phyloP scores from a whole-genome alignment of 2,888 invertebrate genomes.

The Elysia crispata region DNA sequence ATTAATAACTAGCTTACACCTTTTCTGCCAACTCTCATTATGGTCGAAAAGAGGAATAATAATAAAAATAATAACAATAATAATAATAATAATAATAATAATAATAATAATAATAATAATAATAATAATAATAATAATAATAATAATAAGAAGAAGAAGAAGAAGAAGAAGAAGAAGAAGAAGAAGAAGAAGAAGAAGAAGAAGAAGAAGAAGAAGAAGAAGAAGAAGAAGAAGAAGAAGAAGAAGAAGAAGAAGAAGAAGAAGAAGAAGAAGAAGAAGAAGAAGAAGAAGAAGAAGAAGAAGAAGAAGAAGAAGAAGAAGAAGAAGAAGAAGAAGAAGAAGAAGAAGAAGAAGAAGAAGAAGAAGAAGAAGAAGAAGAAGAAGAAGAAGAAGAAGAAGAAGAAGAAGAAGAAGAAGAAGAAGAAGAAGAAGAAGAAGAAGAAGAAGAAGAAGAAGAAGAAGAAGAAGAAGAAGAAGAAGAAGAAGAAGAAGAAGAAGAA shows the following conservation, averaged over 20 bases:
- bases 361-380: constrained; percentile 3
- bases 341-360: background rate
- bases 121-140: constrained; percentile 5
- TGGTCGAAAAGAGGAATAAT: background rate
- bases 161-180: constrained; percentile 28
- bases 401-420: background rate
- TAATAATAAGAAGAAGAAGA: constrained; percentile 25
- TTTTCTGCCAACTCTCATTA: no score
- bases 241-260: background rate
- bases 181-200: constrained; percentile 25
- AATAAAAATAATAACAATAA: background rate
- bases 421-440: constrained; percentile 6
- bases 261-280: no score
- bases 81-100: background rate
- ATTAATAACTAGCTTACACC: no score
- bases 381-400: constrained; percentile 17
- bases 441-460: constrained; percentile 17
- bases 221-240: constrained; percentile 18
- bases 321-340: background rate
- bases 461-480: constrained; percentile 21
- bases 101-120: background rate
- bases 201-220: constrained; percentile 23
- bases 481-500: constrained; percentile 16
- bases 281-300: no score
- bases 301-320: no score